These are phyloP conservation scores for Prinia subflava DNA, from an alignment of 2,113 vertebrate genomes.

Conservation along the genomic window DNA sequence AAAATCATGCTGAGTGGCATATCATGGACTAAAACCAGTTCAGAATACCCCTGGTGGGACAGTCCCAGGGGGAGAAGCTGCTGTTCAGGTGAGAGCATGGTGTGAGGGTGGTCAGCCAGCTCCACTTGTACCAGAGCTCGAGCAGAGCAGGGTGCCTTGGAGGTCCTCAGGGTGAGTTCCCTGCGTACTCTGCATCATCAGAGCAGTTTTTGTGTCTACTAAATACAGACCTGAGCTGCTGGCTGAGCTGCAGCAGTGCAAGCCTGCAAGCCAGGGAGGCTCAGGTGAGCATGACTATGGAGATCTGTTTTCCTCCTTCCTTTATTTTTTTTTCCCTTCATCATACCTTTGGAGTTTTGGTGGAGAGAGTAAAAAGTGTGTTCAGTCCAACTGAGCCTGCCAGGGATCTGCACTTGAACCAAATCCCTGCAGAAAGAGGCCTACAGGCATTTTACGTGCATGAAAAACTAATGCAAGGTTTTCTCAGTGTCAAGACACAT, in stretches of 20 bases:
- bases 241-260: accelerated
- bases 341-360: neutral
- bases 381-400: neutral
- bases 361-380: neutral
- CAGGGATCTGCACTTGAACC: neutral
- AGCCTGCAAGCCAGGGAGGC: neutral
- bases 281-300: neutral
- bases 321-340: neutral
- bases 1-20: neutral
- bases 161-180: neutral
- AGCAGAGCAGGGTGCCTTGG: accelerated
- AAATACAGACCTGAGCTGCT: neutral
- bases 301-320: neutral
- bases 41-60: neutral
- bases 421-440: neutral
- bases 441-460: neutral
- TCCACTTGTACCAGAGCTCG: accelerated
- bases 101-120: neutral
- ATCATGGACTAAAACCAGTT: neutral
- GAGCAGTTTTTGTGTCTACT: neutral
- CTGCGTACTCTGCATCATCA: neutral
- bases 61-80: neutral
- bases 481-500: neutral
- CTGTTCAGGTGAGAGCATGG: neutral
- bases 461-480: neutral